A percentile compares a stretch with the other conserved stretches of the same genome.
These are phyloP conservation scores for Fragum fragum DNA, from an alignment of 2,888 invertebrate species.

Conservation along the genomic window DNA sequence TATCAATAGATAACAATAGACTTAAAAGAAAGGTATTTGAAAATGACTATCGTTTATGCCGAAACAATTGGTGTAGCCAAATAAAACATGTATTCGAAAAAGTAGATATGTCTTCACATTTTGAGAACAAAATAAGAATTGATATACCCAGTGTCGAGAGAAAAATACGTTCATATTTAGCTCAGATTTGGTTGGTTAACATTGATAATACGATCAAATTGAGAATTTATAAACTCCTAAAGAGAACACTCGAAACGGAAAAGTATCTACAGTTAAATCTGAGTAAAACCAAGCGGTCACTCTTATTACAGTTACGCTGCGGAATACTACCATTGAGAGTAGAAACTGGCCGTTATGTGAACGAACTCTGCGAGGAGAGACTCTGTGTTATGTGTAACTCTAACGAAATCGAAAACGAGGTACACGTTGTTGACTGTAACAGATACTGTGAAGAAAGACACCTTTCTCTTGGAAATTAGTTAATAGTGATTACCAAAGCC, in stretches of 20 bases:
- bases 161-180: not conserved
- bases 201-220: too few species aligned
- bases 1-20: constrained; percentile 22
- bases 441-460: constrained; percentile 25
- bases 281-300: constrained; percentile 21
- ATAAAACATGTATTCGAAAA: not conserved
- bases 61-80: constrained; percentile 37
- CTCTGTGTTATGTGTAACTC: constrained; percentile 32
- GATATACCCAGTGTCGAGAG: not conserved
- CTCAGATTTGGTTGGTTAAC: not conserved
- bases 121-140: not conserved
- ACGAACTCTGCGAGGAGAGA: constrained; percentile 30
- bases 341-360: constrained; percentile 41
- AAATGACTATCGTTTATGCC: constrained; percentile 10
- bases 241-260: constrained; percentile 12
- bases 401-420: constrained; percentile 28
- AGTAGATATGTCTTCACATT: not conserved
- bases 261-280: constrained; percentile 20
- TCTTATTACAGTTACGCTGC: constrained; percentile 34
- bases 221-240: constrained; percentile 19
- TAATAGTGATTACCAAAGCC: constrained; percentile 24
- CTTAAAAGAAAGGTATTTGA: constrained; percentile 22
- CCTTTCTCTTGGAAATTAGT: not conserved
- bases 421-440: constrained; percentile 27
- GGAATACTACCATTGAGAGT: constrained; percentile 40